phyloP scores from a whole-genome alignment of 2,797 vertebrate genomes.

The Distichodus sexfasciatus region DNA sequence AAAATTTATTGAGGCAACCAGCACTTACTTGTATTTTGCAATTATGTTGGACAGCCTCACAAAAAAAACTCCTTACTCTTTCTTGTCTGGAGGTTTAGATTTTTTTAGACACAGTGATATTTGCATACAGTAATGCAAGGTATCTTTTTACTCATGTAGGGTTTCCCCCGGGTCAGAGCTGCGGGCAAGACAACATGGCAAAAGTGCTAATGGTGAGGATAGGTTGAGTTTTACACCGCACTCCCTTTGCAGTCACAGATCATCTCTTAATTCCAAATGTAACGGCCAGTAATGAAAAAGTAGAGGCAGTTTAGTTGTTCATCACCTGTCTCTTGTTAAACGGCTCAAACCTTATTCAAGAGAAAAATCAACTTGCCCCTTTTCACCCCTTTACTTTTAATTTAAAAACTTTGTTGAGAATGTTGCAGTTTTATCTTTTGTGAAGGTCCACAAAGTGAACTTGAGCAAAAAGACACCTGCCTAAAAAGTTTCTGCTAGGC shows the following conservation, averaged over 20 bases:
- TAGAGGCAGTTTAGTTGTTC: neutral
- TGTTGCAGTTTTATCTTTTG: neutral
- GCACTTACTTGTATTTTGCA: slow-evolving; percentile 26
- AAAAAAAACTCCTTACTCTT: slow-evolving; percentile 40
- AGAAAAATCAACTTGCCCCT: neutral
- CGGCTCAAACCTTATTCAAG: neutral
- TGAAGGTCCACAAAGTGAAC: neutral
- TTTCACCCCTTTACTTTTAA: neutral
- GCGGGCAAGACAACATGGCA: neutral
- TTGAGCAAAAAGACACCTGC: neutral
- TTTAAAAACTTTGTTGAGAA: neutral
- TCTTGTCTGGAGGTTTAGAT: slow-evolving; percentile 52
- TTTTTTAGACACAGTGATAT: slow-evolving; percentile 29
- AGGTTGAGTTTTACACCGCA: neutral
- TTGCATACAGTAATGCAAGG: slow-evolving; percentile 36
- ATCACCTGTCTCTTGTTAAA: neutral
- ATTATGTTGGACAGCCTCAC: slow-evolving; percentile 38
- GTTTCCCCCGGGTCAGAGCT: neutral
- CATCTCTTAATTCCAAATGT: neutral
- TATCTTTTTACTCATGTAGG: neutral
- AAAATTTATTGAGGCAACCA: slow-evolving; percentile 4
- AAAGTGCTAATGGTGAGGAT: neutral
- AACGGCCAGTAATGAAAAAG: neutral
- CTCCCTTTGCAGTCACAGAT: neutral
- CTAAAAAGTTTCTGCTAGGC: neutral